Evolutionary conservation across 2,888 invertebrate genomes (phyloP).

Genomic region (Cephus rjabovi): DNA sequence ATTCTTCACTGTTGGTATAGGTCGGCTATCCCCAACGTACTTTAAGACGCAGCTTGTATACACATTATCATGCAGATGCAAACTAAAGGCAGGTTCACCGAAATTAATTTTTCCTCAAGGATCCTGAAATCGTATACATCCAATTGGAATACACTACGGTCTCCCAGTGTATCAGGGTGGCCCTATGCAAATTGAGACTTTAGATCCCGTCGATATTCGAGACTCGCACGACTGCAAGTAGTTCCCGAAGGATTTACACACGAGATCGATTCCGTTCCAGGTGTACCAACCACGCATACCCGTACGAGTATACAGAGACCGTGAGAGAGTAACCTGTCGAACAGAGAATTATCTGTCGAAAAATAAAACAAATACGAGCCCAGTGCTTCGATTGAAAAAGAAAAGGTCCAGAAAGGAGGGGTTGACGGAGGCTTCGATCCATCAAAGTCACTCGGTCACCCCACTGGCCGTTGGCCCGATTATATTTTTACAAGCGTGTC

Average conservation of each 20-base stretch:
- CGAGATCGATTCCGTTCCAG: conserved; percentile 8
- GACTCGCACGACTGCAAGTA: background rate
- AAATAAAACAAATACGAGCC: conserved; percentile 57
- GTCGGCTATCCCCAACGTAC: background rate
- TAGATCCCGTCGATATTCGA: background rate
- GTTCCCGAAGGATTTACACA: background rate
- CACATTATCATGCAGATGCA: background rate
- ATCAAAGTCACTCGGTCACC: conserved; percentile 60
- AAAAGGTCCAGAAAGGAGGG: conserved; percentile 28
- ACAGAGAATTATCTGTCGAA: conserved; percentile 50
- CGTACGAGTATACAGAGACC: conserved; percentile 32
- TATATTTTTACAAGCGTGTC: conserved; percentile 62
- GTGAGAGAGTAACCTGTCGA: conserved; percentile 61
- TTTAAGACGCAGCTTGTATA: background rate
- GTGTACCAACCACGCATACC: background rate
- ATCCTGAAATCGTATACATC: background rate
- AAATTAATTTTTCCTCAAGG: background rate
- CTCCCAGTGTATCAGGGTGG: background rate
- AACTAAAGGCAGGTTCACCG: background rate
- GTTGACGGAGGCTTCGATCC: conserved; percentile 57
- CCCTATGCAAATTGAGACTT: background rate
- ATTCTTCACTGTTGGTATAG: background rate
- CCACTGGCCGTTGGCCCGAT: conserved; percentile 32
- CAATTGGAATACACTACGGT: background rate
- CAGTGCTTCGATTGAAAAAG: conserved; percentile 2